A percentile compares a stretch with the other conserved stretches of the same genome.
phyloP scores from a whole-genome alignment of 2,113 vertebrate species.

The Hippocampus mohnikei region DNA sequence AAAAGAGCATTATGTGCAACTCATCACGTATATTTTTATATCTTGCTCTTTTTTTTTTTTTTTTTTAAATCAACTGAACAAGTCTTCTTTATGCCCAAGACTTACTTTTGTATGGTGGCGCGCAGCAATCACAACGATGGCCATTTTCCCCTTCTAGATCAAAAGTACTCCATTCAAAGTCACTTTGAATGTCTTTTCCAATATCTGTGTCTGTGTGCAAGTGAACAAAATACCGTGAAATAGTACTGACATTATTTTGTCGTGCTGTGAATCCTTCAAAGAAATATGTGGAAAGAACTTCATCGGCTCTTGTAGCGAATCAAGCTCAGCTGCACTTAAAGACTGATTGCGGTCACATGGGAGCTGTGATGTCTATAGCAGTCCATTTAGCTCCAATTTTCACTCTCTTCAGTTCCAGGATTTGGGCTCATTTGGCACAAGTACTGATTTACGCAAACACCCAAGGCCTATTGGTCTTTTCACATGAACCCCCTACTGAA shows the following conservation, averaged over 20 bases:
- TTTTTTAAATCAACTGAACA: no score
- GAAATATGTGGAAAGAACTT: constrained; percentile 21
- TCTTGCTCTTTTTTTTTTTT: no score
- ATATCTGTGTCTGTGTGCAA: not conserved
- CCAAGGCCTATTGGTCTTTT: constrained; percentile 57
- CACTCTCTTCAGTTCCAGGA: constrained; percentile 32
- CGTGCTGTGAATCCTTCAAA: constrained; percentile 27
- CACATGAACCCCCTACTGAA: constrained; percentile 64
- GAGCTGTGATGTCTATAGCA: constrained; percentile 45
- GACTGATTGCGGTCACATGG: constrained; percentile 52
- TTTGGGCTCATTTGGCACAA: constrained; percentile 59
- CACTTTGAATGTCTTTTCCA: no score
- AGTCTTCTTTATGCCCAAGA: no score
- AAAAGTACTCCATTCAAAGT: no score
- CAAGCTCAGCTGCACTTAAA: constrained; percentile 35
- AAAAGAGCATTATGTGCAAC: constrained; percentile 7
- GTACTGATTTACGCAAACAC: constrained; percentile 67
- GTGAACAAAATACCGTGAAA: not conserved
- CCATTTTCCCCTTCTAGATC: no score
- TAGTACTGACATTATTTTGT: constrained; percentile 9
- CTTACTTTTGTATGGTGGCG: no score
- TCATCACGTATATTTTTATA: no score
- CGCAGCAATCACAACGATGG: no score
- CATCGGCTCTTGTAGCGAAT: constrained; percentile 6
- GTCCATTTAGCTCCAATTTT: constrained; percentile 52